phyloP scores from a whole-genome alignment of 2,797 vertebrate genomes.

The Vireo griseus region DNA sequence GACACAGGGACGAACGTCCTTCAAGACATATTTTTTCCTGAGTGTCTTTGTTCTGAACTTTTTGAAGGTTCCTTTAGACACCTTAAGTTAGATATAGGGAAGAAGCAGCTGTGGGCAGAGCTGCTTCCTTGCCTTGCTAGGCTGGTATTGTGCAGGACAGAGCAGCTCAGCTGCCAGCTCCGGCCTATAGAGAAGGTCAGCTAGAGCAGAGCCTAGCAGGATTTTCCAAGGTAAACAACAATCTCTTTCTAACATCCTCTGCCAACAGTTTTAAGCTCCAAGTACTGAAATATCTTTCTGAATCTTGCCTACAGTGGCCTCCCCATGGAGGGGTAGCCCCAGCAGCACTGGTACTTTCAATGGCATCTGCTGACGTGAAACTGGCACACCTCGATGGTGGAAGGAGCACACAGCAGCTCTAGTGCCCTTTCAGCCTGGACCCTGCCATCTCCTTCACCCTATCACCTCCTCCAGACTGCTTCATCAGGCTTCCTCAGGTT shows the following conservation, averaged over 20 bases:
- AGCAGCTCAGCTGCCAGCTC: neutral
- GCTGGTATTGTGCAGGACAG: neutral
- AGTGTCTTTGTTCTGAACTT: neutral
- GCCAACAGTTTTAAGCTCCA: neutral
- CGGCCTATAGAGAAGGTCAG: fast-evolving
- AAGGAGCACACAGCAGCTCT: neutral
- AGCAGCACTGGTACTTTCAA: neutral
- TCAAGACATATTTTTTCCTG: neutral
- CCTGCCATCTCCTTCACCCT: neutral
- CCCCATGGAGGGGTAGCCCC: neutral
- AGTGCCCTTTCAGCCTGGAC: neutral
- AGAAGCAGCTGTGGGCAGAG: neutral
- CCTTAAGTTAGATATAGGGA: neutral
- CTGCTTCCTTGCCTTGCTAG: neutral
- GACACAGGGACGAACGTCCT: neutral
- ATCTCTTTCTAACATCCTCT: neutral
- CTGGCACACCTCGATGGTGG: fast-evolving
- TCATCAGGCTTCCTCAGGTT: neutral
- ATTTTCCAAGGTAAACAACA: neutral
- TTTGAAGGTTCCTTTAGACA: neutral
- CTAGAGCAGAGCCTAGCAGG: neutral
- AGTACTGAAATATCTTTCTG: neutral
- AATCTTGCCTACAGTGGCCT: neutral
- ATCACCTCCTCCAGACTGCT: neutral
- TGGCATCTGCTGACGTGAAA: neutral